A percentile compares a stretch with the other conserved stretches of the same genome.
These are phyloP conservation scores for Limosa lapponica DNA, from an alignment of 2,797 vertebrate genomes.

Conservation along the genomic window DNA sequence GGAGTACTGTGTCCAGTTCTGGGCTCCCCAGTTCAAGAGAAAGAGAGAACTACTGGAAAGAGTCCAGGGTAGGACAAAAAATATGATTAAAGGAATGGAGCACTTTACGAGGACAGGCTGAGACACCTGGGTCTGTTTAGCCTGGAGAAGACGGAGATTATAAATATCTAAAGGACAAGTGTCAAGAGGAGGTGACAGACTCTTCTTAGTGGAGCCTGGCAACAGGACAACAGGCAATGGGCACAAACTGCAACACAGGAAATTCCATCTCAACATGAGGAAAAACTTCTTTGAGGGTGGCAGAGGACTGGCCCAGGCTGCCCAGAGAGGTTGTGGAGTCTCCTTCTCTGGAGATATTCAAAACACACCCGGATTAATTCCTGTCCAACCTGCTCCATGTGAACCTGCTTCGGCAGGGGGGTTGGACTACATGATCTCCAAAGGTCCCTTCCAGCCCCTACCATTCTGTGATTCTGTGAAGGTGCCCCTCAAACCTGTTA, in stretches of 20 bases:
- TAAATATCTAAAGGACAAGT: neutral
- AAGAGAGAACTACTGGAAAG: neutral
- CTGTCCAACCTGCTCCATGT: neutral
- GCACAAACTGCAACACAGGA: neutral
- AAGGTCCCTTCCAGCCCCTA: neutral
- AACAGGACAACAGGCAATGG: neutral
- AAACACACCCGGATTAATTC: neutral
- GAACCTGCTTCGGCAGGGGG: neutral
- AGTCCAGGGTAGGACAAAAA: neutral
- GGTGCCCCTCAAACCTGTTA: rapidly evolving
- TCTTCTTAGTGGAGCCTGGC: neutral
- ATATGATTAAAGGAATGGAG: neutral
- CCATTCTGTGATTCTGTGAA: neutral
- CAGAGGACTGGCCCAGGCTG: neutral
- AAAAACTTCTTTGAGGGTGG: neutral
- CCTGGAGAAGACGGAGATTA: neutral
- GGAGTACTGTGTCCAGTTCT: neutral
- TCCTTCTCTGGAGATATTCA: neutral
- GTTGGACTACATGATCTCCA: neutral
- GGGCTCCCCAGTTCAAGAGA: neutral
- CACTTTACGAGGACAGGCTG: neutral
- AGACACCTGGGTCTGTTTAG: neutral
- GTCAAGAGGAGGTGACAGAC: neutral
- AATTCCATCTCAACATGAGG: neutral
- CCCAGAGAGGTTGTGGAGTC: neutral